Percentiles rank a stretch among this genome's conserved stretches.
These are phyloP conservation scores for Virgularia gustaviana DNA, from an alignment of 92 coral and sea anemone species.

Conservation along the genomic window DNA sequence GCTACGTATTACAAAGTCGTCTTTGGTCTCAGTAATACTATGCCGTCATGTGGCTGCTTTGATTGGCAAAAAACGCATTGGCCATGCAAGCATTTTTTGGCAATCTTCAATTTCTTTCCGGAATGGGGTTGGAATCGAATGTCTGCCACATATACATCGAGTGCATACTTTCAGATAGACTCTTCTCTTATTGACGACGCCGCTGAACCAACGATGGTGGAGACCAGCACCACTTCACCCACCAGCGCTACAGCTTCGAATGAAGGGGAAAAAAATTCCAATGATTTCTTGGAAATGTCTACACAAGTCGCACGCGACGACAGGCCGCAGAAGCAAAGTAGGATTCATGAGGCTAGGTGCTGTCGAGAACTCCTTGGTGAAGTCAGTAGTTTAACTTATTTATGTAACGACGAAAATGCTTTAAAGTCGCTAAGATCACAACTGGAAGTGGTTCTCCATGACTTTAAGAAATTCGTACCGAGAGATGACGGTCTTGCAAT, in stretches of 20 bases:
- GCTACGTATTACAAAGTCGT: conserved; percentile 25
- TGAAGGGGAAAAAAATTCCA: not conserved
- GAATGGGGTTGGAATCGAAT: conserved; percentile 40
- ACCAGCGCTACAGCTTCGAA: not conserved
- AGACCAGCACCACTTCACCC: not conserved
- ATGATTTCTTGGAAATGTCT: not conserved
- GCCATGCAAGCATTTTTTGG: conserved; percentile 44
- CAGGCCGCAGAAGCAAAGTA: too few species aligned
- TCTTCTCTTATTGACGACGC: conserved; percentile 13
- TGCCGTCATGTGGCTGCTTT: conserved; percentile 39
- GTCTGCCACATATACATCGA: conserved; percentile 21
- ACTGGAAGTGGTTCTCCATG: not conserved
- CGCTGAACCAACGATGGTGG: not conserved
- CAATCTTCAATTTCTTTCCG: conserved; percentile 37
- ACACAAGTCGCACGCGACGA: not conserved
- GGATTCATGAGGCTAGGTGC: not conserved
- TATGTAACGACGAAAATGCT: conserved; percentile 12
- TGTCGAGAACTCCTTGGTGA: conserved; percentile 13
- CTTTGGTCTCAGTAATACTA: conserved; percentile 21
- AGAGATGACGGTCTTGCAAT: conserved; percentile 1
- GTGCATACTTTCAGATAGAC: conserved; percentile 35
- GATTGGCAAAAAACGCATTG: conserved; percentile 48
- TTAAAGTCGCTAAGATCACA: conserved; percentile 9
- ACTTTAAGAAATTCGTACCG: conserved; percentile 1
- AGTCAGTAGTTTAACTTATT: conserved; percentile 8